Base-by-base conservation (phyloP, 2,113 vertebrate genomes). In the Chamaetylas fuelleborni region DNA sequence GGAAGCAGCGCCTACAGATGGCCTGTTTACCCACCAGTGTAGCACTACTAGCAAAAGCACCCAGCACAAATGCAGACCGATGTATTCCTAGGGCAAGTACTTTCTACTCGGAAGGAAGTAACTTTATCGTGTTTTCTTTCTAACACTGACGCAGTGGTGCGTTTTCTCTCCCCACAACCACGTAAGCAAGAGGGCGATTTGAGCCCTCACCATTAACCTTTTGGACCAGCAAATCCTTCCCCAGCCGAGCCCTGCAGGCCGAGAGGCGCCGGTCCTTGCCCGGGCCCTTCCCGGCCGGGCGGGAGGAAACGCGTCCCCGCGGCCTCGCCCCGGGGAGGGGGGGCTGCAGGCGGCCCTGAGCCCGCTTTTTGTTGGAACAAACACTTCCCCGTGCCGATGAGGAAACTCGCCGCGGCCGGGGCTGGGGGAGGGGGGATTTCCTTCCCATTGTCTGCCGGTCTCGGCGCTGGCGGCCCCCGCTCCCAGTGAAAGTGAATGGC, bases 341-440 rank as follows among this genome's bases (percentile, higher is more conserved):
- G 69, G 5, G 48, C 56, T 28, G 43, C 22, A 29, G 53, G 2
- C 45, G 9, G 60, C 82, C 51, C 57, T 2, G 6, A 57, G 33
- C 78, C 84, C 42, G 70, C 78, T 67, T 89, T 93, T 84, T 62
- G 84, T 84, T 51, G 60, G 76, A 85, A 81, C 91, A 87, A 92
- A 72, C 86, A 10, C 38, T 92, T 91, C 40, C 69, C 89, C 16
- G 51, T 29, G 73, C 81, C 91, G 69, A 34, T 20, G 90, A 94
- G 70, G 84, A 67, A 76, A 34, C 61, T 65, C 58, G 53, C 50
- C 16, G 83, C 64, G 64, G 83, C 83, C 67, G 31, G 73, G n/a
- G 81, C 83, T 17, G 65, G 57, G 70, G 87, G 86, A 95, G 94
- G 93, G 81, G 92, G 91, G 78, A 93, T 95, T 95, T 97, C 84